A percentile compares a stretch with the other conserved stretches of the same genome.
phyloP scores from a whole-genome alignment of 2,797 vertebrate species.

The Coluber constrictor region DNA sequence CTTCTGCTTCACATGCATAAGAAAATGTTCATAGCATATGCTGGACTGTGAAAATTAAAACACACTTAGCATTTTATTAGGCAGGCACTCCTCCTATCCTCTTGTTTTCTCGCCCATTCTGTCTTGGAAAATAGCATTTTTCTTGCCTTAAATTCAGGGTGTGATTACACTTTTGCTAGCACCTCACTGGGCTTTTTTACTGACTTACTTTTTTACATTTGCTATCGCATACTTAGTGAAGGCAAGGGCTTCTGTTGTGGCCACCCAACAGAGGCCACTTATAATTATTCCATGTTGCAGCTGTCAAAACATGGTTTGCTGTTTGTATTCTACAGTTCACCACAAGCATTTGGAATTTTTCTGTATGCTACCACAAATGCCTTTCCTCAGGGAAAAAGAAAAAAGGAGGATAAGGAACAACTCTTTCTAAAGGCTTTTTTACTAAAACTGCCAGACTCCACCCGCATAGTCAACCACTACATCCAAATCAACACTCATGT shows the following conservation, averaged over 20 bases:
- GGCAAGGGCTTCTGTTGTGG: not conserved
- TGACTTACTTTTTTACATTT: not conserved
- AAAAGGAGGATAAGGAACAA: not conserved
- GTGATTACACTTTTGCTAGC: not conserved
- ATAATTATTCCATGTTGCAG: not conserved
- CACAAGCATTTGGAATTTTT: not conserved
- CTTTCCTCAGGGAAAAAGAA: too few species aligned
- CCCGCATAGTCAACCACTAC: not conserved
- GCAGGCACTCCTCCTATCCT: not conserved
- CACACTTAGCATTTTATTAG: not conserved
- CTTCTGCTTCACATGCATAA: not conserved
- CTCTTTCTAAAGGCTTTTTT: not conserved
- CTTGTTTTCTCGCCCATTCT: not conserved
- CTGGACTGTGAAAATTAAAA: not conserved
- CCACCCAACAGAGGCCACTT: not conserved
- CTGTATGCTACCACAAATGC: not conserved
- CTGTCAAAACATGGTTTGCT: conserved; percentile 1
- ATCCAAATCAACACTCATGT: not conserved
- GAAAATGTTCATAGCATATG: not conserved
- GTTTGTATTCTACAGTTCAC: not conserved
- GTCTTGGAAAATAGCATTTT: not conserved
- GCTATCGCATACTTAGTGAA: not conserved
- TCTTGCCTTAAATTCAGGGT: not conserved
- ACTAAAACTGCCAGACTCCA: not conserved
- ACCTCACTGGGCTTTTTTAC: not conserved